phyloP scores from a whole-genome alignment of 2,797 vertebrate species.

The Melanogrammus aeglefinus region DNA sequence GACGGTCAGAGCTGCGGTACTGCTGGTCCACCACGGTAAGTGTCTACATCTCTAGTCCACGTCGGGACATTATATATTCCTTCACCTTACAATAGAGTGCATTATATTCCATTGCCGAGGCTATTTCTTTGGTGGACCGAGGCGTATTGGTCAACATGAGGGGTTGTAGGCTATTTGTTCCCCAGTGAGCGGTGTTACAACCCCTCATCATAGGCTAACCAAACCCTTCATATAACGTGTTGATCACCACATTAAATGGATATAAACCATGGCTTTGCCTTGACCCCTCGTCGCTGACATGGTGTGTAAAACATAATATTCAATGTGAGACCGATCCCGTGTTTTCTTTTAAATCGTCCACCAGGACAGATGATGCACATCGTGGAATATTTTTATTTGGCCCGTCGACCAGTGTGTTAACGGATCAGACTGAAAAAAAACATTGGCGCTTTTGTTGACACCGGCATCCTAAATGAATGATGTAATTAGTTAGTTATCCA shows the following conservation, averaged over 20 bases:
- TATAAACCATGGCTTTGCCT: neutral
- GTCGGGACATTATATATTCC: neutral
- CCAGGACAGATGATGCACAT: neutral
- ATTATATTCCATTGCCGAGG: neutral
- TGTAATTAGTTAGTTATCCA: slow-evolving; percentile 38
- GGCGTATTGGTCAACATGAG: neutral
- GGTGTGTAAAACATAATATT: neutral
- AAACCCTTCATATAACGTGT: neutral
- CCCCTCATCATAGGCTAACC: neutral
- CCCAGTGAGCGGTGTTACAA: neutral
- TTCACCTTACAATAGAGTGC: neutral
- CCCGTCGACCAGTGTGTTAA: neutral
- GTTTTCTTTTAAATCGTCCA: neutral
- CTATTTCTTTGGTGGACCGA: neutral
- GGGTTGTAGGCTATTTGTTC: neutral
- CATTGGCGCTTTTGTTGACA: neutral
- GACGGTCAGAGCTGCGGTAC: neutral
- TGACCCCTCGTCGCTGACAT: neutral
- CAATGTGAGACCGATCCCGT: neutral
- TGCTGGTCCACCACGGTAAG: neutral
- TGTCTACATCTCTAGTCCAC: neutral
- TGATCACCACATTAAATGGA: neutral
- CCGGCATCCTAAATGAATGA: slow-evolving; percentile 28
- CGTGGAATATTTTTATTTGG: neutral
- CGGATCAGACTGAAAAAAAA: neutral